Evolutionary conservation across 1,140 invertebrate species (phyloP).

Genomic region (Caenorhabditis remanei): DNA sequence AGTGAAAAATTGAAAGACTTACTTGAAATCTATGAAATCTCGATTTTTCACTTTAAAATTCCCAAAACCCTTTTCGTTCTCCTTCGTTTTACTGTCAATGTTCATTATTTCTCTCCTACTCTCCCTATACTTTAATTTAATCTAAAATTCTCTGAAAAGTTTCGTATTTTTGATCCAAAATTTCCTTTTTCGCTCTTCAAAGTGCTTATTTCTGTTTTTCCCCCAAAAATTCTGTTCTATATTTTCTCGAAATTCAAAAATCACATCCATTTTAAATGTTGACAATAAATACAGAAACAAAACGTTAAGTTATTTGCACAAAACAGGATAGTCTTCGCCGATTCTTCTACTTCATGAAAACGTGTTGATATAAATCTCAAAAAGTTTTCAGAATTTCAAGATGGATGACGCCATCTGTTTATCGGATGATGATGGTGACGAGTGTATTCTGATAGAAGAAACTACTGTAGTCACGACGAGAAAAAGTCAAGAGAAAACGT

Average conservation of each 20-base stretch:
- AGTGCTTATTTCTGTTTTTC: neutral
- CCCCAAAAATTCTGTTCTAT: neutral
- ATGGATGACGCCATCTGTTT: slow-evolving; percentile 26
- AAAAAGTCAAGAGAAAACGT: neutral
- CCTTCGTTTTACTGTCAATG: neutral
- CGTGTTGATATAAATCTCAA: neutral
- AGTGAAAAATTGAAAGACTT: no score
- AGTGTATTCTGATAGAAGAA: slow-evolving; percentile 38
- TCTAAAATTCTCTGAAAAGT: neutral
- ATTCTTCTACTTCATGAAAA: neutral
- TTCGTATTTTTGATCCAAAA: neutral
- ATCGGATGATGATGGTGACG: slow-evolving; percentile 8
- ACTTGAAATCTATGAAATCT: neutral
- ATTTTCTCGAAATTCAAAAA: neutral
- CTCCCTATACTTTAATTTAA: neutral
- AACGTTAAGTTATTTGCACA: neutral
- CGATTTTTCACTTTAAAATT: neutral
- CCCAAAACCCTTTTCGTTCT: neutral
- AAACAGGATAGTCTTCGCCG: neutral
- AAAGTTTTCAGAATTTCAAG: slow-evolving; percentile 20
- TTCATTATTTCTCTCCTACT: neutral
- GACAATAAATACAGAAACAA: neutral
- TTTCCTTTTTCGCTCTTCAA: neutral
- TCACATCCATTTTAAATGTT: neutral
- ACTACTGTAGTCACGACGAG: neutral